Evolutionary conservation across 2,888 invertebrate genomes (phyloP).

Genomic region (Melangyna quadrimaculata): DNA sequence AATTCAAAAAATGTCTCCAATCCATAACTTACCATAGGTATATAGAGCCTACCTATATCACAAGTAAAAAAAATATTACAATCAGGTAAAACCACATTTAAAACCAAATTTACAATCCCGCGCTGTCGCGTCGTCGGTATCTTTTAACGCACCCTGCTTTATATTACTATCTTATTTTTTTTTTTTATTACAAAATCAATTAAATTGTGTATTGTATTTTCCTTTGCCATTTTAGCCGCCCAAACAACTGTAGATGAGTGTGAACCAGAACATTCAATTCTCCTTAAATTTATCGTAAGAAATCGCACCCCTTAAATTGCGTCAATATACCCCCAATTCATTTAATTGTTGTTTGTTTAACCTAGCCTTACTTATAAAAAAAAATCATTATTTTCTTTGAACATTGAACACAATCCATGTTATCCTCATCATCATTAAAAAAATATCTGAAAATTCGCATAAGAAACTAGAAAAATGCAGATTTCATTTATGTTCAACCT

Average conservation of each 20-base stretch:
- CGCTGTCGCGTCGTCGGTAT: neutral
- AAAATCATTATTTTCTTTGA: neutral
- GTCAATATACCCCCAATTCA: constrained; percentile 20
- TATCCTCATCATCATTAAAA: neutral
- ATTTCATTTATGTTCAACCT: constrained; percentile 4
- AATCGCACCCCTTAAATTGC: constrained; percentile 14
- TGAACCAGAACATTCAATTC: constrained; percentile 62
- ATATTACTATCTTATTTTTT: neutral
- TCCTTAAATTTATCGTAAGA: constrained; percentile 65
- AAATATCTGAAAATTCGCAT: neutral
- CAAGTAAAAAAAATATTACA: too few species aligned
- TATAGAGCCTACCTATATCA: too few species aligned
- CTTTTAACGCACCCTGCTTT: constrained; percentile 25
- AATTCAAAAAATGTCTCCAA: too few species aligned
- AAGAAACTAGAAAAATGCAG: neutral
- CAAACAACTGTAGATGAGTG: constrained; percentile 21
- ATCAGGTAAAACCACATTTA: neutral
- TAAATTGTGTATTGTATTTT: constrained; percentile 7
- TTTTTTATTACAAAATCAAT: neutral
- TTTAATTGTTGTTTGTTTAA: constrained; percentile 21
- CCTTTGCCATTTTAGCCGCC: constrained; percentile 49
- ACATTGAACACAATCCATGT: neutral
- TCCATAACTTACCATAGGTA: too few species aligned
- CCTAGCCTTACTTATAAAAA: constrained; percentile 8
- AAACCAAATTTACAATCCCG: neutral